Conservation (phyloP, 1,140 invertebrate species). For the Drosophila rhopaloa region DNA sequence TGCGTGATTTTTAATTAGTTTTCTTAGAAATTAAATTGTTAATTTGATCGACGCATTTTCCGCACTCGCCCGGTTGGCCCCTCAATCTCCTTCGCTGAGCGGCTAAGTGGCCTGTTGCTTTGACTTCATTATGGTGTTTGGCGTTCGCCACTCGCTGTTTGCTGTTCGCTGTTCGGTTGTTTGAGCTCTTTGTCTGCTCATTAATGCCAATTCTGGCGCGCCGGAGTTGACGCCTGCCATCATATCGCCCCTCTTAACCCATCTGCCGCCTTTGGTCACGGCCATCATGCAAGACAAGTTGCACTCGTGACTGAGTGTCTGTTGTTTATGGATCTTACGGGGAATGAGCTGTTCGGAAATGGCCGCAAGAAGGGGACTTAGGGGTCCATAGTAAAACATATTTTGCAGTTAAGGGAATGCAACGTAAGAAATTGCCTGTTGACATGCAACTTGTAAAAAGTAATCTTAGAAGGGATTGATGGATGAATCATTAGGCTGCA, state of each 20-base stretch:
- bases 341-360: conserved; percentile 27
- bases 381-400: conserved; percentile 28
- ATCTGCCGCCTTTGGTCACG: conserved; percentile 54
- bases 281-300: conserved; percentile 61
- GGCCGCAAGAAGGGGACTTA: conserved; percentile 1
- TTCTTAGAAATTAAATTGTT: conserved; percentile 84
- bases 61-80: conserved; percentile 16
- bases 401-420: conserved; percentile 34
- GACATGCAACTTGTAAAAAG: conserved; percentile 37
- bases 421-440: conserved; percentile 36
- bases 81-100: conserved; percentile 24
- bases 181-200: conserved; percentile 74
- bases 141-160: conserved; percentile 1
- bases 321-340: conserved; percentile 48
- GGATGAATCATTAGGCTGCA: conserved; percentile 24
- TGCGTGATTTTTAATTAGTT: conserved; percentile 83
- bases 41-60: conserved; percentile 82
- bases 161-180: conserved; percentile 34
- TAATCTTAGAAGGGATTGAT: conserved; percentile 18
- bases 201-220: conserved; percentile 81
- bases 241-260: conserved; percentile 11
- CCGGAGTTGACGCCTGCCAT: conserved; percentile 73
- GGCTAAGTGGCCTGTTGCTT: conserved; percentile 73
- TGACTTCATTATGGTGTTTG: conserved; percentile 33
- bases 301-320: conserved; percentile 49